Evolutionary conservation across 2,797 vertebrate genomes (phyloP).

Genomic region (Parauchenoglanis punctatus): DNA sequence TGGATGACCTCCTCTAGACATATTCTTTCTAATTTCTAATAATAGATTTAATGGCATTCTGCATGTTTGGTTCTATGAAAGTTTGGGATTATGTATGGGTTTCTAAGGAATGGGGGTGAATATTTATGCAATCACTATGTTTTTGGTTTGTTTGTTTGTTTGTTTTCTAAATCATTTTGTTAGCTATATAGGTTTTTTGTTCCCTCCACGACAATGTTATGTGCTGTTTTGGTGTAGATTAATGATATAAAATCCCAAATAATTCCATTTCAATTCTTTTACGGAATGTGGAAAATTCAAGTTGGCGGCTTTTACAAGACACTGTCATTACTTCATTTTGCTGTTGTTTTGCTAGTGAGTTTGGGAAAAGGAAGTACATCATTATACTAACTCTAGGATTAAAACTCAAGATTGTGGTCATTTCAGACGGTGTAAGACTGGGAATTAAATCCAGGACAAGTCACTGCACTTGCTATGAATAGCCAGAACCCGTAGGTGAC

Average conservation of each 20-base stretch:
- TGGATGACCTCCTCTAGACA: background rate
- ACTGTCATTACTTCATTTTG: background rate
- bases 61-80: background rate
- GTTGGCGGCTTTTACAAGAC: no score
- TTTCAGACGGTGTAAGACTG: slow-evolving; percentile 18
- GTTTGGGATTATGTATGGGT: background rate
- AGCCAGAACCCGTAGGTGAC: slow-evolving; percentile 35
- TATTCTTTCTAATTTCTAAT: background rate
- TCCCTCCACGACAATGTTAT: background rate
- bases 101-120: background rate
- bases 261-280: background rate
- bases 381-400: slow-evolving; percentile 1
- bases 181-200: background rate
- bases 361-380: background rate
- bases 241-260: background rate
- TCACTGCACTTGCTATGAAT: slow-evolving; percentile 31
- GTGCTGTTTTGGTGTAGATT: background rate
- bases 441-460: slow-evolving; percentile 47
- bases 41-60: background rate
- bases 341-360: background rate
- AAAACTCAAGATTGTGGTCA: slow-evolving; percentile 19
- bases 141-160: background rate
- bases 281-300: background rate
- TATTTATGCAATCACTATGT: background rate
- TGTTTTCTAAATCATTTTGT: background rate